These are phyloP conservation scores for Galeopsomyia nigrocyanea DNA, from an alignment of 2,888 invertebrate species.

Conservation along the genomic window DNA sequence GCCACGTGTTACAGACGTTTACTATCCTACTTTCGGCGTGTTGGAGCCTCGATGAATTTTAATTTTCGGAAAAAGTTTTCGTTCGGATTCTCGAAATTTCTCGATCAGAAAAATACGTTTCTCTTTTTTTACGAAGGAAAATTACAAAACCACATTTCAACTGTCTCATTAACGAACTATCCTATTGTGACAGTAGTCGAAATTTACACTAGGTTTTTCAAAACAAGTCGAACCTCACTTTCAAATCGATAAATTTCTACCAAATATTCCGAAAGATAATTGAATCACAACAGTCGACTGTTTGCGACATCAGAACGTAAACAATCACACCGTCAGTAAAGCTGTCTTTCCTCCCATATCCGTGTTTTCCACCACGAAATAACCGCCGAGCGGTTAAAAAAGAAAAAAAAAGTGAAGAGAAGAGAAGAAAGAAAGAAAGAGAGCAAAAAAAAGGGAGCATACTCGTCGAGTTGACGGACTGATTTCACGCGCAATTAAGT, in stretches of 20 bases:
- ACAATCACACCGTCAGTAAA: no score
- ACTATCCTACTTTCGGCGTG: constrained; percentile 5
- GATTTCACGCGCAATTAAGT: constrained; percentile 52
- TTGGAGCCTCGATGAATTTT: constrained; percentile 17
- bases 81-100: not conserved
- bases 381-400: constrained; percentile 17
- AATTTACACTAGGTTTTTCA: no score
- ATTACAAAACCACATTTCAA: no score
- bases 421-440: not conserved
- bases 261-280: no score
- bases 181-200: no score
- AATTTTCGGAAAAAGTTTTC: constrained; percentile 4
- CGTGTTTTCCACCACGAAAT: constrained; percentile 33
- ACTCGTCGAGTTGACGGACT: constrained; percentile 45
- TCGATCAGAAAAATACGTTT: no score
- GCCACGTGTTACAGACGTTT: constrained; percentile 29
- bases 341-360: not conserved
- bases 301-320: no score
- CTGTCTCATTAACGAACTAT: no score
- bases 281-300: no score
- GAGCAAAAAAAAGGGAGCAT: constrained; percentile 8
- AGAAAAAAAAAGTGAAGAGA: not conserved
- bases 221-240: no score
- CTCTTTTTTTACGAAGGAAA: no score
- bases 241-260: no score